Percentiles rank a stretch among this genome's conserved stretches.
Evolutionary conservation across 2,888 invertebrate genomes (phyloP).

Genomic region (Xanthorhoe spadicearia): DNA sequence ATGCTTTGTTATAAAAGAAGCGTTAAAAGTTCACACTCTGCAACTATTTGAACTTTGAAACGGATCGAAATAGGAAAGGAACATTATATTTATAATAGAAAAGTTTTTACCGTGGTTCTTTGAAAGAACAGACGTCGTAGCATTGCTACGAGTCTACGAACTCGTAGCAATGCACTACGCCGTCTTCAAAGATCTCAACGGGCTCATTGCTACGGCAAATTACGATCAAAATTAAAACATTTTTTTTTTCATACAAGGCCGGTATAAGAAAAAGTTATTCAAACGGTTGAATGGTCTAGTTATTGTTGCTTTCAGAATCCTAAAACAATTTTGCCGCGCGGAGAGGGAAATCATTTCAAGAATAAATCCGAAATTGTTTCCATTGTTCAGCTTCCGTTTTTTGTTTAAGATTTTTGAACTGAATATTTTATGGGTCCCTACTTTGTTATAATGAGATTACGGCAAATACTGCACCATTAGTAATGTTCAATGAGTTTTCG

Average conservation of each 20-base stretch:
- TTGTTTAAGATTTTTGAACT: slow-evolving; percentile 44
- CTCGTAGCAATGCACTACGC: slow-evolving; percentile 44
- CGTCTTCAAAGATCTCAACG: slow-evolving; percentile 50
- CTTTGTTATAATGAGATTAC: slow-evolving; percentile 41
- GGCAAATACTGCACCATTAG: slow-evolving; percentile 25
- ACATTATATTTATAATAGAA: background rate
- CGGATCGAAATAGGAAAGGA: background rate
- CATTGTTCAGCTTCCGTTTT: slow-evolving; percentile 44
- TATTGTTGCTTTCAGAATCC: slow-evolving; percentile 46
- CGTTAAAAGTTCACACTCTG: background rate
- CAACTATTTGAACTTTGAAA: background rate
- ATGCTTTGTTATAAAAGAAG: background rate
- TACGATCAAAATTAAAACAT: slow-evolving; percentile 32
- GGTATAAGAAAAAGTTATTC: slow-evolving; percentile 21
- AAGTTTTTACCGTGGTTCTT: background rate
- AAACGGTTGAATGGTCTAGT: slow-evolving; percentile 36
- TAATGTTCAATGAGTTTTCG: slow-evolving; percentile 13
- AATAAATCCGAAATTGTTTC: slow-evolving; percentile 51
- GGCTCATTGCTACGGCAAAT: slow-evolving; percentile 33
- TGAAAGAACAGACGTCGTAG: slow-evolving; percentile 27
- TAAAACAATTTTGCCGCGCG: slow-evolving; percentile 49
- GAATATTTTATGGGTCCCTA: slow-evolving; percentile 42
- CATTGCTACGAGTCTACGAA: slow-evolving; percentile 47
- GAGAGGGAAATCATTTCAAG: slow-evolving; percentile 47
- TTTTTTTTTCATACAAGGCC: slow-evolving; percentile 12